Base-by-base conservation (phyloP, 1,140 invertebrate genomes). In the Habropoda laboriosa region DNA sequence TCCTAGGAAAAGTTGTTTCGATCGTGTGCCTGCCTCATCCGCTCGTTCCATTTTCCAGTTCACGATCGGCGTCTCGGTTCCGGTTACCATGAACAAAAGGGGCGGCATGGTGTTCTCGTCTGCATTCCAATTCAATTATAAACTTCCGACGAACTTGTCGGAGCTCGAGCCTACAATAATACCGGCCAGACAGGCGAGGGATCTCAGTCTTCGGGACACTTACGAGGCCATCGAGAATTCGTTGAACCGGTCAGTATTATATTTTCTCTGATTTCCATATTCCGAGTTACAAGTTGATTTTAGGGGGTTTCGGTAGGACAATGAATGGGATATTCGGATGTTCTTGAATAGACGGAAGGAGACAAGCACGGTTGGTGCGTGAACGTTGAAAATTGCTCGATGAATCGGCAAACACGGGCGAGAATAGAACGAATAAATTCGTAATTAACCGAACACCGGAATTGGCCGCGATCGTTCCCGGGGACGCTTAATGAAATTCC, bases 121-220 rank as follows among this genome's bases (percentile, higher is more conserved):
- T 13, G 92, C 87, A 58, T 92, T 89, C 86, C 92, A 93, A 89
- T 89, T 93, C 86, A 93, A 93, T 87, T 93, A 90, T 80, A 81
- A 38, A 16, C 80, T 93, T 77, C 92, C 92, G 30, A 90, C 85
- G 86, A 93, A 93, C 88, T 64, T 87, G 83, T 91, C 89, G 79
- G 89, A 93, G 82, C 88, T 93, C 21, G 88, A 91, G 72, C 81
- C 90, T 49, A 88, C 83, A 53, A 81, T 91, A 32, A 74, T 92
- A 75, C 82, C 89, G 13, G 81, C 87, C 38, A 89, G 91, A 40
- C 81, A 86, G 32, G 83, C 80, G 35, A 83, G 88, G 72, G 88
- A 91, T 83, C 77, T 93, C 70, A 72, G 88, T 79, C 85, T 93
- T 71, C 86, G 85, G 78, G 87, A 91, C 85, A 81, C 91, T 78